Base-by-base conservation (phyloP, 2,113 vertebrate genomes). In the Embiotoca jacksoni region DNA sequence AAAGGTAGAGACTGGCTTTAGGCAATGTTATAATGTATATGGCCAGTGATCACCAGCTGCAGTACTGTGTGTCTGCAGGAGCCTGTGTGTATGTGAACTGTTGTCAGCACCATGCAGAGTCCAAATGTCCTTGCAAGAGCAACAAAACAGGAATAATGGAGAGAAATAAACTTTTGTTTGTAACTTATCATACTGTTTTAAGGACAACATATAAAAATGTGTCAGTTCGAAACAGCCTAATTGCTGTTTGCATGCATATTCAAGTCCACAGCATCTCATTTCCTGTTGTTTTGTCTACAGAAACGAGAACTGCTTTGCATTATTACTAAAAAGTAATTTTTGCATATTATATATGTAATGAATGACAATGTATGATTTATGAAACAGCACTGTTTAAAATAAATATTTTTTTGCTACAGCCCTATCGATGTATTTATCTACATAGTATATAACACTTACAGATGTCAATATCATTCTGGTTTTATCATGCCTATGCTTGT, bases 1-100 rank as follows among this genome's bases (percentile, higher is more conserved):
- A 76, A 80, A 81, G 77, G 81, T 73, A 66, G 76, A 57, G 65
- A 55, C n/a, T 72, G 53, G 62, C 76, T 82, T 60, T 36, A 68
- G 83, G 83, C 83, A 58, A 60, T 65, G 73, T 53, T 68, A 64
- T 5, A 54, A 31, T 59, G 55, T 62, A 62, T 62, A 49, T 33
- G 58, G 61, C 64, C 52, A 54, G 52, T 60, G 63, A 72, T 78
- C 46, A 80, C 60, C 54, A 61, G 10, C 68, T 75, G 62, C 32
- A 73, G 68, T 37, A 14, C 50, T 67, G 66, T 74, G 71, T 54
- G 10, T 63, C 41, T 69, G 16, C 9, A 44, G 52, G 56, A 58
- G 15, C 11, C 11, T 70, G 36, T 71, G 50, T 64, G 23, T 75
- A 46, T 31, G 11, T 15, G 4, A 53, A 56, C 11, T 33, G 59